Conservation (phyloP, 2,888 invertebrate genomes). For the Dryadula phaetusa region DNA sequence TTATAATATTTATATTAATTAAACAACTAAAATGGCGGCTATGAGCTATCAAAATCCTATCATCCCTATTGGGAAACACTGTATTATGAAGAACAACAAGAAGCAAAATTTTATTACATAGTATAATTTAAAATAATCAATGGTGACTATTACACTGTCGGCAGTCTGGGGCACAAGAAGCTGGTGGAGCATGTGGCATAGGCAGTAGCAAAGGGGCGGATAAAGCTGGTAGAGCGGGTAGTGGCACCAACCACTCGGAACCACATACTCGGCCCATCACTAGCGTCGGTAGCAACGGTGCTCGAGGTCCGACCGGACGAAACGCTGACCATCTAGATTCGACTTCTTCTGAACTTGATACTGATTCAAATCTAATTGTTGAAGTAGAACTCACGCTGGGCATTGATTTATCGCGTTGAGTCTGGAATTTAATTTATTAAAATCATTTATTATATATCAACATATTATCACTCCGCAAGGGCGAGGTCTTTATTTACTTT, state of each 20-base stretch:
- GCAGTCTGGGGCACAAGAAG: constrained; percentile 76
- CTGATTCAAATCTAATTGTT: constrained; percentile 63
- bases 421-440: constrained; percentile 52
- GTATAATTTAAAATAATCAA: too few relatives aligned
- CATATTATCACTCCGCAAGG: too few relatives aligned
- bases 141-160: constrained; percentile 76
- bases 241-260: constrained; percentile 78
- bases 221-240: constrained; percentile 72
- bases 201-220: constrained; percentile 73
- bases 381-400: constrained; percentile 51
- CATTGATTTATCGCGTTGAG: constrained; percentile 64
- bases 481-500: too few relatives aligned
- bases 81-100: background rate
- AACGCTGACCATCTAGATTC: constrained; percentile 78
- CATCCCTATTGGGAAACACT: too few relatives aligned
- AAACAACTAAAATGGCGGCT: too few relatives aligned
- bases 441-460: too few relatives aligned
- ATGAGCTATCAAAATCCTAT: too few relatives aligned
- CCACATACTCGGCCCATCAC: constrained; percentile 82
- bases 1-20: too few relatives aligned
- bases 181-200: constrained; percentile 62
- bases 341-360: constrained; percentile 69
- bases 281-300: constrained; percentile 74
- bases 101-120: background rate
- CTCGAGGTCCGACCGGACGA: constrained; percentile 76